Base-by-base conservation (phyloP, 2,113 vertebrate genomes). In the Nibea albiflora region DNA sequence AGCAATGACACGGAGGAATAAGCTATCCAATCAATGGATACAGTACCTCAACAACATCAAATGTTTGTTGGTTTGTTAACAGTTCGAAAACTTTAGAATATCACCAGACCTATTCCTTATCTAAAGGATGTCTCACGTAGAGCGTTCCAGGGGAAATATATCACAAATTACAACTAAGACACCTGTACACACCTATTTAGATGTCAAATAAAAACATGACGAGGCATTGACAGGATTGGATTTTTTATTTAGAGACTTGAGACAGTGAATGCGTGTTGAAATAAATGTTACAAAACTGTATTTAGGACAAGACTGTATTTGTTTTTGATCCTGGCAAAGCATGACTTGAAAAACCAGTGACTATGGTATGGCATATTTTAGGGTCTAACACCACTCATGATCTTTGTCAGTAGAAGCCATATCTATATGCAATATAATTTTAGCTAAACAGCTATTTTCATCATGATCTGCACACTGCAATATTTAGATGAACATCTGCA, bases 201-300 rank as follows among this genome's bases (percentile, higher is more conserved):
- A 14, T n/a, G 28, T 54, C 1, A 73, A 75, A 84, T 47, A 56
- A 83, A 77, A 73, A 80, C 58, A 28, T 0, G 11, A 57, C 16
- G 46, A 22, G 1, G 46, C 44, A 64, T 49, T 77, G 28, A 69
- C 71, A 68, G 68, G 49, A 73, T 28, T 77, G 46, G 19, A 71
- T 68, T 10, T 79, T 94, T 93, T 89, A 88, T 89, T 90, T 17
- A n/a, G 22, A 72, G 68, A 81, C 49, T 66, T 83, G 62, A 83
- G 50, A 86, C 66, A 86, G 67, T 79, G 56, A 82, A 62, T 78
- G 88, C 44, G 83, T 31, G 28, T 79, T 71, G 24, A 87, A 74
- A 65, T 82, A 58, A 70, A 83, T 89, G 72, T 91, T 87, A 93
- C 84, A 92, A 94, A 92, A 92, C 83, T 64, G 44, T 69, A 64